A percentile compares a stretch with the other conserved stretches of the same genome.
These are phyloP conservation scores for Lithobates sylvaticus DNA, from an alignment of 2,797 vertebrate genomes.

Conservation along the genomic window DNA sequence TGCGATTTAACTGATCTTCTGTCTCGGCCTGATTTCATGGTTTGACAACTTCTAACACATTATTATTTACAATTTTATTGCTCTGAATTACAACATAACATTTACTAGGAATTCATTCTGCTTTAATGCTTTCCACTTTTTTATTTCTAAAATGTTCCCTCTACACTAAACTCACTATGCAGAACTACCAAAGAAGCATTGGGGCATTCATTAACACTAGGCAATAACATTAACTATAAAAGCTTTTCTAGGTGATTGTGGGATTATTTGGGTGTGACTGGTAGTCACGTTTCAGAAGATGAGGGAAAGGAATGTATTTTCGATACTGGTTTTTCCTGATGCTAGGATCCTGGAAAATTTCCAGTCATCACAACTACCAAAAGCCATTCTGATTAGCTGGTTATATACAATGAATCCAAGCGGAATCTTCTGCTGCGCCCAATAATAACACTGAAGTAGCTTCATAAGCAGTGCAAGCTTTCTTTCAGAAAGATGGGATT, in stretches of 20 bases:
- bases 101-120: not conserved
- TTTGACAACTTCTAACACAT: not conserved
- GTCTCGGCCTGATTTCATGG: no score
- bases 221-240: not conserved
- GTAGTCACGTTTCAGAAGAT: constrained; percentile 23
- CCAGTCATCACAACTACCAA: constrained; percentile 46
- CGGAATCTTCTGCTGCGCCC: constrained; percentile 24
- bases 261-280: constrained; percentile 41
- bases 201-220: not conserved
- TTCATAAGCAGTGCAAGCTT: constrained; percentile 39
- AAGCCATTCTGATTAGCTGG: constrained; percentile 53
- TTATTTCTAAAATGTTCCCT: not conserved
- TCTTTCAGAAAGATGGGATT: constrained; percentile 46
- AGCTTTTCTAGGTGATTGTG: constrained; percentile 26
- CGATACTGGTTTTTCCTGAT: constrained; percentile 45
- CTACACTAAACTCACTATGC: not conserved
- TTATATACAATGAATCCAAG: constrained; percentile 41
- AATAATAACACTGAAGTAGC: constrained; percentile 40
- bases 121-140: not conserved
- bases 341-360: constrained; percentile 49
- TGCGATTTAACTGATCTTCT: no score
- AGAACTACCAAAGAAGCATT: not conserved
- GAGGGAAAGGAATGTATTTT: constrained; percentile 45
- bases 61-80: not conserved
- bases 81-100: not conserved